Evolutionary conservation across 2,888 invertebrate genomes (phyloP), one percentile per base, ranked within the genome.

Genomic region (Drosophila tripunctata): DNA sequence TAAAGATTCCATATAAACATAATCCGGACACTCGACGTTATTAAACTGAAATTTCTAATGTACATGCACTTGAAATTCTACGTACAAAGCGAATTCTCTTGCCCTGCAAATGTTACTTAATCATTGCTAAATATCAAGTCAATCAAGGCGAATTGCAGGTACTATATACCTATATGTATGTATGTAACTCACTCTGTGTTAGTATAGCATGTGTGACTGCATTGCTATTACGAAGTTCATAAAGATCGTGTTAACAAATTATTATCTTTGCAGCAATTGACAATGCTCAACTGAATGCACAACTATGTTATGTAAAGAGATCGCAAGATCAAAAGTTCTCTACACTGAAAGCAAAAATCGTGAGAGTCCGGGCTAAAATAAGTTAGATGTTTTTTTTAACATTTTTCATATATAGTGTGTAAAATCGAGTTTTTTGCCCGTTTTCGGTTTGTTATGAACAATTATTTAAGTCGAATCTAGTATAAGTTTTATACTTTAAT

Each of bases 151-250:
- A 12, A 35, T 44, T 33, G 19, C 6, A 24, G 19, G 17, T 24
- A 8, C 21, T 33, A 22, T 35, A 17, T 22, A 22, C 2, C 19
- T 27, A n/a, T 10, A 7, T 17, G 14, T 31, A n/a, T 47, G 22
- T 17, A 27, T 45, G 21, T 27, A n/a, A n/a, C n/a, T n/a, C n/a
- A n/a, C n/a, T n/a, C n/a, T n/a, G n/a, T n/a, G n/a, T n/a, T n/a
- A n/a, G n/a, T n/a, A n/a, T n/a, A n/a, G 10, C 5, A 7, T 41
- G 14, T 56, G 15, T 33, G 30, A 21, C 12, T 55, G 2, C n/a
- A 22, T 27, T 38, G 54, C 43, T 30, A 51, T 63, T 57, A 54
- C 50, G 45, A 58, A 51, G 45, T 63, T 57, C 45, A 57, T 44
- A 12, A 24, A 38, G 19, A 41, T 51, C 51, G 31, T 21, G 21